phyloP scores from a whole-genome alignment of 2,113 vertebrate species.

The Anarrhichthys ocellatus region DNA sequence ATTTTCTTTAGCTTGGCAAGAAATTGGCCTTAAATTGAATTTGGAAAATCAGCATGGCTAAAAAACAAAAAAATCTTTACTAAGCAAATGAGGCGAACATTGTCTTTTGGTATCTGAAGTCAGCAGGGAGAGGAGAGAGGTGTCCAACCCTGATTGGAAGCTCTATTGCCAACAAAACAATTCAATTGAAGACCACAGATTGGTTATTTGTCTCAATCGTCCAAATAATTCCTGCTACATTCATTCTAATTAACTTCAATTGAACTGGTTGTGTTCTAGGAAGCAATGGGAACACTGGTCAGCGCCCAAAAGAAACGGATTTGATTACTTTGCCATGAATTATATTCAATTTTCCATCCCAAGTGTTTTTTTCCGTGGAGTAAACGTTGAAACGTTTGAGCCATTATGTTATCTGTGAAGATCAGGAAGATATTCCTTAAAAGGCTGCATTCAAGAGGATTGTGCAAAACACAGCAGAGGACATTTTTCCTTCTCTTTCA shows the following conservation, averaged over 20 bases:
- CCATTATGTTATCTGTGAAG: constrained; percentile 14
- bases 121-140: constrained; percentile 74
- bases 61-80: constrained; percentile 71
- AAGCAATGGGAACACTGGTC: constrained; percentile 70
- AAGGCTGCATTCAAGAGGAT: constrained; percentile 2
- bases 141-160: constrained; percentile 77
- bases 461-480: background rate
- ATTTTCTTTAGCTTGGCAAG: constrained; percentile 61
- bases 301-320: constrained; percentile 71
- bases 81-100: constrained; percentile 70
- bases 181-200: constrained; percentile 78
- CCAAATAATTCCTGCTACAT: constrained; percentile 81
- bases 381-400: constrained; percentile 38
- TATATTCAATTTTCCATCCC: constrained; percentile 51
- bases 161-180: constrained; percentile 78
- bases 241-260: constrained; percentile 88
- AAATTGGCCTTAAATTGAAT: constrained; percentile 78
- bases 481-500: background rate
- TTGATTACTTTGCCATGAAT: constrained; percentile 60
- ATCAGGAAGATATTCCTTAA: constrained; percentile 5
- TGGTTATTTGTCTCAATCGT: constrained; percentile 84
- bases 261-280: constrained; percentile 59
- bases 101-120: constrained; percentile 79
- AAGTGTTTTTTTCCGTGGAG: constrained; percentile 24
- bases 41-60: constrained; percentile 67